Percentiles rank a stretch among this genome's conserved stretches.
phyloP scores from a whole-genome alignment of 2,888 invertebrate genomes.

The Latrodectus hesperus region DNA sequence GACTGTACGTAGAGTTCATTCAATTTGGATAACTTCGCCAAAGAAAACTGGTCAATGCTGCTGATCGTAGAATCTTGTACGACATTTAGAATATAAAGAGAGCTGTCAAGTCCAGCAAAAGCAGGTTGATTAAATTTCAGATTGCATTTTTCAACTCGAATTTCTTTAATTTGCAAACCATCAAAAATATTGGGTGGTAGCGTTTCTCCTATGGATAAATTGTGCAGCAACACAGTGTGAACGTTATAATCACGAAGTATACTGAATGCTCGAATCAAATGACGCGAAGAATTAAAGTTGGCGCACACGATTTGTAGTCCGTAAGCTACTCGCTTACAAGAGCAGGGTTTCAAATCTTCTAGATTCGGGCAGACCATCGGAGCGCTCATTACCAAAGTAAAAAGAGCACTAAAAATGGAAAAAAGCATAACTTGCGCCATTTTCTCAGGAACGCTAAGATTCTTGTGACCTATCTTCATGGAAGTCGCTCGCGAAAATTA shows the following conservation, averaged over 20 bases:
- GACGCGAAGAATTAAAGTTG: conserved; percentile 28
- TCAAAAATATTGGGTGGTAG: conserved; percentile 42
- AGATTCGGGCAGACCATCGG: conserved; percentile 29
- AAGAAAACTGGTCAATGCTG: conserved; percentile 23
- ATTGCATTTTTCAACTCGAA: conserved; percentile 24
- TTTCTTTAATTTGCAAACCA: conserved; percentile 45
- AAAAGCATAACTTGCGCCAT: conserved; percentile 13
- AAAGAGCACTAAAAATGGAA: not conserved
- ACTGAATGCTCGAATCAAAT: conserved; percentile 31
- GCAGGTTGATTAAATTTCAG: conserved; percentile 43
- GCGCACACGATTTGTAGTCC: conserved; percentile 40
- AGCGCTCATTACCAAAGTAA: not conserved
- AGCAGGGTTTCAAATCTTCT: conserved; percentile 40
- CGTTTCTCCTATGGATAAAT: conserved; percentile 16
- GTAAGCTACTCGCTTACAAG: conserved; percentile 40
- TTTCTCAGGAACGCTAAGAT: not conserved
- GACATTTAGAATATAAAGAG: conserved; percentile 40
- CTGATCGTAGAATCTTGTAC: conserved; percentile 38
- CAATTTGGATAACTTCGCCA: conserved; percentile 41
- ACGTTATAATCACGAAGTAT: conserved; percentile 51
- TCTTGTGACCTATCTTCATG: conserved; percentile 7
- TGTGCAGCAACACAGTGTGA: conserved; percentile 51
- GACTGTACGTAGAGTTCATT: conserved; percentile 25
- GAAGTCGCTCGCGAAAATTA: conserved; percentile 13
- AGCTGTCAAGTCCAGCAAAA: conserved; percentile 42